Conservation (phyloP, 1,140 invertebrate species). For the Pseudomyrmex gracilis region DNA sequence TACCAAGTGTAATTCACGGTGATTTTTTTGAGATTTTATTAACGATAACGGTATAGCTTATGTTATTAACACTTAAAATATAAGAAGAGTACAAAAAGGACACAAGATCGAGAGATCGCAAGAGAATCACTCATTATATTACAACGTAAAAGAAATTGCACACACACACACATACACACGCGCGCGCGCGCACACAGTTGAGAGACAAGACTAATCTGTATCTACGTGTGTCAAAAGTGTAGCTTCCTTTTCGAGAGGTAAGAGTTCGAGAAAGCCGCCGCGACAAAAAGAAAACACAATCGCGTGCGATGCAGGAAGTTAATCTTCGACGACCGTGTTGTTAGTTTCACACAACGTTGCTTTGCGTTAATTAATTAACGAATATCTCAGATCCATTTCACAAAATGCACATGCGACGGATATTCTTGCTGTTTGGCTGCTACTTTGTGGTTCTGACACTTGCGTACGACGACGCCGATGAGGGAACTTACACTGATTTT, state of each 20-base stretch:
- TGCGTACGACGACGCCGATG: slow-evolving; percentile 83
- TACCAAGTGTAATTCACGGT: neutral
- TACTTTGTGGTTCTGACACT: slow-evolving; percentile 77
- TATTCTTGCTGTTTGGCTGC: slow-evolving; percentile 66
- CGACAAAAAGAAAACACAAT: neutral
- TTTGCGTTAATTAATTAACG: slow-evolving; percentile 38
- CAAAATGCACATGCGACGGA: slow-evolving; percentile 73
- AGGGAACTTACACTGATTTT: slow-evolving; percentile 87
- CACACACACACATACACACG: too few species aligned
- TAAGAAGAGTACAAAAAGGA: neutral
- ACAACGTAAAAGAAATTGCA: too few species aligned
- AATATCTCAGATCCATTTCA: slow-evolving; percentile 45
- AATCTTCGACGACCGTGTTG: neutral
- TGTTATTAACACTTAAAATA: neutral
- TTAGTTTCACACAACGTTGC: neutral
- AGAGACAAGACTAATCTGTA: neutral
- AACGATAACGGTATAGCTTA: neutral
- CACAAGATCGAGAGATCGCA: too few species aligned
- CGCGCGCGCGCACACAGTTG: too few species aligned
- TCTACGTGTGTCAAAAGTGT: neutral
- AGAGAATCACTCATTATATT: too few species aligned
- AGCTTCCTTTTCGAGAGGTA: slow-evolving; percentile 20
- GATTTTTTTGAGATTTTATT: neutral
- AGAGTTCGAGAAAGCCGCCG: slow-evolving; percentile 13
- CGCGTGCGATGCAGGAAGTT: slow-evolving; percentile 11